Base-by-base conservation (phyloP, 2,888 invertebrate genomes). In the Tetramorium bicarinatum region DNA sequence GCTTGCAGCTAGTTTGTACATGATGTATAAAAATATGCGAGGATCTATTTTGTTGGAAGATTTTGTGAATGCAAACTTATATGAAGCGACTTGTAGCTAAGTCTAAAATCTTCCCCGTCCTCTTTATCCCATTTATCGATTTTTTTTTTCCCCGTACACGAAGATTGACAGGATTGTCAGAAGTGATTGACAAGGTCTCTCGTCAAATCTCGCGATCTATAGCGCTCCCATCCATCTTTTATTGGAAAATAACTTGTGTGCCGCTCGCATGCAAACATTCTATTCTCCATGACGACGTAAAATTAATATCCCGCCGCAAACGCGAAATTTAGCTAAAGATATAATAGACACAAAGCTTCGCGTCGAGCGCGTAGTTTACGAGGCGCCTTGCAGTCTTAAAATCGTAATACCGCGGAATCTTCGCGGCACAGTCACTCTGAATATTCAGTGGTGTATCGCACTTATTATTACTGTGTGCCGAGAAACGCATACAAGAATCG, bases 391-490 rank as follows among this genome's bases (percentile, higher is more conserved):
- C 64, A 72, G 49, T 72, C 71, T 83, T 69, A 83, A 87, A 87
- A 82, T 86, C 77, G 66, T 67, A 81, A 84, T 83, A 89, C 74
- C 87, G 79, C 64, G 66, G 44, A 74, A 56, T 56, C 69, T 83
- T 54, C 41, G 38, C 47, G 49, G 83, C 54, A 54, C n/a, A 56
- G 72, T 81, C 81, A 72, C 62, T 76, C 72, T 86, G 90, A 90
- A 86, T 90, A 88, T 90, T 88, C 87, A 88, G 52, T 54, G 75
- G 69, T 4, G 29, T 82, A 82, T 85, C 84, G 80, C 82, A 83
- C 80, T 83, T 85, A 85, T 89, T 88, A 89, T 89, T 89, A 86
- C 74, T 84, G 34, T 75, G 77, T 80, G 56, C 82, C 82, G 74
- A 71, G 67, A 54, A 66, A 38, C 64, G 67, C 66, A 59, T 59